phyloP scores from a whole-genome alignment of 2,113 vertebrate species.

The Merops nubicus region DNA sequence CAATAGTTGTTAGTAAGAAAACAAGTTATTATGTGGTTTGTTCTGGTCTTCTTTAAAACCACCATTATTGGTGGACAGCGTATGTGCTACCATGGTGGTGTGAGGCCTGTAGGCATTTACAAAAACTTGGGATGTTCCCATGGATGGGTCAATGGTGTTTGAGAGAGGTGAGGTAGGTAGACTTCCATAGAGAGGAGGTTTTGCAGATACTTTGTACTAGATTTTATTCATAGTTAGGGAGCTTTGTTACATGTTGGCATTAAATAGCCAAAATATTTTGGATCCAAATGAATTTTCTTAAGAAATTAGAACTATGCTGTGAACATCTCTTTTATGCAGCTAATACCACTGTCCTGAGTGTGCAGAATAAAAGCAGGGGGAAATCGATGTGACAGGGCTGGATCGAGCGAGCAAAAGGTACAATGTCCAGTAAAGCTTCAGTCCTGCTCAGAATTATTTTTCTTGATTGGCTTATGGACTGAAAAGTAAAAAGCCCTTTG shows the following conservation, averaged over 20 bases:
- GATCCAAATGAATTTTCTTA: not conserved
- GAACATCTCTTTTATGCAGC: not conserved
- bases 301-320: not conserved
- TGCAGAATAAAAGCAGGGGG: not conserved
- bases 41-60: not conserved
- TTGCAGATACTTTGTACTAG: not conserved
- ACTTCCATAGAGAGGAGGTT: not conserved
- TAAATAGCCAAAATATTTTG: not conserved
- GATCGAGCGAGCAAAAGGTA: not conserved
- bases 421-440: not conserved
- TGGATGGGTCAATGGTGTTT: not conserved
- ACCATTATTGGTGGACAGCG: not conserved
- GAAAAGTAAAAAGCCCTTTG: not conserved
- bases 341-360: not conserved
- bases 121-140: not conserved
- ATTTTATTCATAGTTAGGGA: not conserved
- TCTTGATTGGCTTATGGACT: not conserved
- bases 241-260: not conserved
- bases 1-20: not conserved
- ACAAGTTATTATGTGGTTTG: not conserved
- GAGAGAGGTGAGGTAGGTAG: not conserved
- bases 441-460: not conserved
- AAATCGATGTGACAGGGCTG: not conserved
- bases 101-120: not conserved
- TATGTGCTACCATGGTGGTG: rapidly evolving